Evolutionary conservation across 2,888 invertebrate species (phyloP).

Genomic region (Junonia oenone): DNA sequence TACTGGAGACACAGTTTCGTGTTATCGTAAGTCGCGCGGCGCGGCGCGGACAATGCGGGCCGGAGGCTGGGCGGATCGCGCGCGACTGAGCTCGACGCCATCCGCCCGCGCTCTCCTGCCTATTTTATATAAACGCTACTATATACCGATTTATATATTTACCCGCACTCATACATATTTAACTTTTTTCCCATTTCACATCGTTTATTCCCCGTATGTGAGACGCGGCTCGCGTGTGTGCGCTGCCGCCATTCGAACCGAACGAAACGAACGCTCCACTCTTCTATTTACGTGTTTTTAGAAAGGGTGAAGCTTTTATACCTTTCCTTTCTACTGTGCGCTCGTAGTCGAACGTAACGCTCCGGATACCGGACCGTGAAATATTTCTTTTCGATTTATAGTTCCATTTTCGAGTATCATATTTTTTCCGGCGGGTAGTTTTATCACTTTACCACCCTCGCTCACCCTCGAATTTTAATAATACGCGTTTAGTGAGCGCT

Average conservation of each 20-base stretch:
- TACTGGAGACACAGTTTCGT: constrained; percentile 15
- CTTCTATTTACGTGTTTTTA: constrained; percentile 76
- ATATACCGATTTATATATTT: constrained; percentile 80
- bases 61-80: constrained; percentile 47
- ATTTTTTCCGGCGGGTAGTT: constrained; percentile 52
- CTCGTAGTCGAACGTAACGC: constrained; percentile 62
- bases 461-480: not conserved
- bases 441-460: constrained; percentile 44
- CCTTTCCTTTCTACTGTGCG: constrained; percentile 72
- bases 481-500: not conserved
- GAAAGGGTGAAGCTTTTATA: constrained; percentile 77
- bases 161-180: constrained; percentile 80
- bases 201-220: constrained; percentile 75
- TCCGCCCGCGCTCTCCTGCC: constrained; percentile 54
- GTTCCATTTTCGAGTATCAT: constrained; percentile 57
- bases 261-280: constrained; percentile 48
- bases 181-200: constrained; percentile 79
- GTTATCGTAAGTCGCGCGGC: constrained; percentile 12
- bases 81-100: constrained; percentile 61
- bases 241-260: constrained; percentile 53
- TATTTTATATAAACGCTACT: constrained; percentile 71
- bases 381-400: constrained; percentile 73
- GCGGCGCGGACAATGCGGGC: constrained; percentile 31
- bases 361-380: constrained; percentile 61
- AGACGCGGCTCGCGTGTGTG: constrained; percentile 58